These are phyloP conservation scores for Enhydra lutris DNA, from an alignment of 2,113 vertebrate genomes.

Conservation along the genomic window DNA sequence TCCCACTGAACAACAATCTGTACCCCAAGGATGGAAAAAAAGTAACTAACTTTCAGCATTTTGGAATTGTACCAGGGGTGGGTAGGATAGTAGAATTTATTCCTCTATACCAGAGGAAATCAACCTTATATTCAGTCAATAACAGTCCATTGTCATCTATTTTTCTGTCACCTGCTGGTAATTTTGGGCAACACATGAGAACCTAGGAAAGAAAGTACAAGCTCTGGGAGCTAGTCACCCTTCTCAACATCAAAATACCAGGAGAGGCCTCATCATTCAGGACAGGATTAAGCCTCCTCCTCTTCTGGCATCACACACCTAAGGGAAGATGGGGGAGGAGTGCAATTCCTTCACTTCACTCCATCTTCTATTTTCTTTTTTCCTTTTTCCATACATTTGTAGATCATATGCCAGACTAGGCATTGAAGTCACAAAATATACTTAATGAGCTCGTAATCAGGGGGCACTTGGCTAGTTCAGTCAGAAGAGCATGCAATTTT, in stretches of 20 bases:
- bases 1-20: not conserved
- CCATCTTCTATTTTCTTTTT: not conserved
- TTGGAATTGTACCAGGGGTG: not conserved
- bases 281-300: not conserved
- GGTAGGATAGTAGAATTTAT: not conserved
- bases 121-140: not conserved
- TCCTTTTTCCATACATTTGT: not conserved
- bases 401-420: not conserved
- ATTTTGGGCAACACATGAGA: not conserved
- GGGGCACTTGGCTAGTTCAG: not conserved
- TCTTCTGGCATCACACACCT: not conserved
- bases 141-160: not conserved
- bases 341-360: not conserved
- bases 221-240: not conserved
- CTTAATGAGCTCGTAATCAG: not conserved
- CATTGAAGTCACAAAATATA: not conserved
- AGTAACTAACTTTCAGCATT: not conserved
- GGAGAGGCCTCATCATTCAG: not conserved
- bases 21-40: not conserved
- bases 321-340: not conserved
- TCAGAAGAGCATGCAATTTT: not conserved
- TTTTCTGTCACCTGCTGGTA: constrained; percentile 21
- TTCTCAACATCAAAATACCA: not conserved
- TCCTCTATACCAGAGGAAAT: not conserved
- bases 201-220: not conserved